Percentiles rank a stretch among this genome's conserved stretches.
phyloP scores from a whole-genome alignment of 2,888 invertebrate species.

The Caprella mutica region DNA sequence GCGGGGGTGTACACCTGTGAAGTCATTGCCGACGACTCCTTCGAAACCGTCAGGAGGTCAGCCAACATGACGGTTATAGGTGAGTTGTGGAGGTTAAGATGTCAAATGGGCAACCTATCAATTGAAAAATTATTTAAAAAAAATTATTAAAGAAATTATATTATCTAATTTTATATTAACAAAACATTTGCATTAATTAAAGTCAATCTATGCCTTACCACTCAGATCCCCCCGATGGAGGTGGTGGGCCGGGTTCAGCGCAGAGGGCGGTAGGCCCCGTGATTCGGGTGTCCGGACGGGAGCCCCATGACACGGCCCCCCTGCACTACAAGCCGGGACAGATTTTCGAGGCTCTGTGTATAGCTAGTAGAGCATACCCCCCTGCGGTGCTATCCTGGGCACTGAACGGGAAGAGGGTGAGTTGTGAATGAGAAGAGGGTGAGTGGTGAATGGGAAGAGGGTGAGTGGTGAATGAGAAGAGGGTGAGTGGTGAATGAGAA shows the following conservation, averaged over 20 bases:
- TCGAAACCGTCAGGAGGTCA: conserved; percentile 22
- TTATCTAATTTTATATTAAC: neutral
- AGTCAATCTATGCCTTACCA: neutral
- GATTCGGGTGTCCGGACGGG: conserved; percentile 13
- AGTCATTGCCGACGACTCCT: conserved; percentile 29
- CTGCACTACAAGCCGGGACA: conserved; percentile 12
- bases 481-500: neutral
- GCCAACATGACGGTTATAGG: conserved; percentile 30
- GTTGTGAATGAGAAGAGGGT: neutral
- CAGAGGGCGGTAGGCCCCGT: conserved; percentile 12
- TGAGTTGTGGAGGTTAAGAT: too few species aligned
- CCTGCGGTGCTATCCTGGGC: conserved; percentile 15
- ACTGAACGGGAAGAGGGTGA: conserved; percentile 16
- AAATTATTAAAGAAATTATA: neutral
- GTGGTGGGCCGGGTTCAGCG: neutral
- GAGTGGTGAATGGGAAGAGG: neutral
- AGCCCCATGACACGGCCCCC: conserved; percentile 5
- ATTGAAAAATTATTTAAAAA: neutral
- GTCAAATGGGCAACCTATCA: too few species aligned
- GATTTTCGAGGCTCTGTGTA: conserved; percentile 14
- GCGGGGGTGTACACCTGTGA: conserved; percentile 26
- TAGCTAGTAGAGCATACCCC: conserved; percentile 17
- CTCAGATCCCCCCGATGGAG: conserved; percentile 23
- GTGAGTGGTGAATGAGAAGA: neutral
- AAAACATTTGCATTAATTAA: conserved; percentile 9